Conservation (phyloP, 2,888 invertebrate genomes). For the Apamea monoglypha region DNA sequence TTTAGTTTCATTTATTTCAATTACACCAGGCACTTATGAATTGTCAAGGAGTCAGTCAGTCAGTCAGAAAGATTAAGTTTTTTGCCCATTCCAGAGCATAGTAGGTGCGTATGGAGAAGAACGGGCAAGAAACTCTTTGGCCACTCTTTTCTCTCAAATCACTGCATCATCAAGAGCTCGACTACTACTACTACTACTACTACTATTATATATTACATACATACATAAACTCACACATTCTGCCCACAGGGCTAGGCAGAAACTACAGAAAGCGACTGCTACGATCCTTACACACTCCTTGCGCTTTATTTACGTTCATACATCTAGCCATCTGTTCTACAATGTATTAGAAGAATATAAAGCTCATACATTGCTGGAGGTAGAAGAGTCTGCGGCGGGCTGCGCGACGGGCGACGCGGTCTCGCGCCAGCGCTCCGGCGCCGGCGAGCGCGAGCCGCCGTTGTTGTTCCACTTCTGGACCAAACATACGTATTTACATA, state of each 20-base stretch:
- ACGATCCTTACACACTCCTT: background rate
- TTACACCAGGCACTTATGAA: background rate
- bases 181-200: background rate
- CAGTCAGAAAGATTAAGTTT: background rate
- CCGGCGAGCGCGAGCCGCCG: constrained; percentile 77
- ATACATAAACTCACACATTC: background rate
- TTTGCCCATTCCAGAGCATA: background rate
- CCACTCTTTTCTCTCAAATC: background rate
- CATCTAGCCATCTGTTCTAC: background rate
- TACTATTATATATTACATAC: too few relatives aligned
- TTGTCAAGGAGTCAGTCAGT: background rate
- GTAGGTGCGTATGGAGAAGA: background rate
- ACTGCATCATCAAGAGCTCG: background rate
- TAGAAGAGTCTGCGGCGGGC: constrained; percentile 70
- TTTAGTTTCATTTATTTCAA: background rate
- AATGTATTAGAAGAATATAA: constrained; percentile 5
- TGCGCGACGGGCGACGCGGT: constrained; percentile 72
- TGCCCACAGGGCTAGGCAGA: background rate
- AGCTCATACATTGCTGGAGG: constrained; percentile 76
- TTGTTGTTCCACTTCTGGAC: constrained; percentile 77
- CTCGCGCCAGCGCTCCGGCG: constrained; percentile 80
- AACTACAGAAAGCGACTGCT: background rate
- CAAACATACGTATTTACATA: background rate
- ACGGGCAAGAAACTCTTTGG: background rate
- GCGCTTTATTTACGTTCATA: too few relatives aligned